phyloP scores from a whole-genome alignment of 2,797 vertebrate genomes.

The Sebastolobus alascanus region DNA sequence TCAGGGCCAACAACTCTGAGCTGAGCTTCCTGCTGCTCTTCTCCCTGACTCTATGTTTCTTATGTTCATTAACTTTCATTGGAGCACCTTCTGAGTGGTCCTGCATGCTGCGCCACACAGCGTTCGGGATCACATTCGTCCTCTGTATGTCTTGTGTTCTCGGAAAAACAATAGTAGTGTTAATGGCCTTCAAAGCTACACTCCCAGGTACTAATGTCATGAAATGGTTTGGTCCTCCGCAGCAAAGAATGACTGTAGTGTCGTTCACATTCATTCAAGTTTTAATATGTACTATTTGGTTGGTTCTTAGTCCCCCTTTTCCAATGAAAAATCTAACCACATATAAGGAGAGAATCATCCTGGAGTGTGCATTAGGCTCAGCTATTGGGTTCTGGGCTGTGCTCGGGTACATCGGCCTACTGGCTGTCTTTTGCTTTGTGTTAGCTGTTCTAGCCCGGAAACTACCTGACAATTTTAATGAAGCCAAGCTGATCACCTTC shows the following conservation, averaged over 20 bases:
- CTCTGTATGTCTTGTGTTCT: conserved; percentile 76
- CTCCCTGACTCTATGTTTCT: conserved; percentile 78
- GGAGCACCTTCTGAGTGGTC: conserved; percentile 76
- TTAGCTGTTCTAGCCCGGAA: conserved; percentile 74
- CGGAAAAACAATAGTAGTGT: conserved; percentile 78
- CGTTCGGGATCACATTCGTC: conserved; percentile 76
- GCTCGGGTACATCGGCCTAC: conserved; percentile 65
- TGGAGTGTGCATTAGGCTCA: conserved; percentile 80
- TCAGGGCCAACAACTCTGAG: conserved; percentile 78
- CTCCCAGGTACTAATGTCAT: conserved; percentile 73
- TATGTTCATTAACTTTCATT: conserved; percentile 80
- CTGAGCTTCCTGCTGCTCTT: conserved; percentile 78
- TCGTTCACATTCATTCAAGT: conserved; percentile 74
- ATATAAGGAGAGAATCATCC: conserved; percentile 66
- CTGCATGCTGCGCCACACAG: conserved; percentile 78
- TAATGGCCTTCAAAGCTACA: conserved; percentile 77
- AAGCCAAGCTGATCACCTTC: conserved; percentile 80
- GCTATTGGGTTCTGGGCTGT: conserved; percentile 74
- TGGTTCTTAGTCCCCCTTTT: conserved; percentile 54
- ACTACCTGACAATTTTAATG: conserved; percentile 79
- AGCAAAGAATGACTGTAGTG: conserved; percentile 76
- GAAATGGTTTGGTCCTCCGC: conserved; percentile 80
- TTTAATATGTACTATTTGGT: conserved; percentile 77
- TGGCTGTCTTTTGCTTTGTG: conserved; percentile 20
- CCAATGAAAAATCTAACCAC: conserved; percentile 38